Evolutionary conservation across 2,797 vertebrate species (phyloP).

Genomic region (Anomalospiza imberbis): DNA sequence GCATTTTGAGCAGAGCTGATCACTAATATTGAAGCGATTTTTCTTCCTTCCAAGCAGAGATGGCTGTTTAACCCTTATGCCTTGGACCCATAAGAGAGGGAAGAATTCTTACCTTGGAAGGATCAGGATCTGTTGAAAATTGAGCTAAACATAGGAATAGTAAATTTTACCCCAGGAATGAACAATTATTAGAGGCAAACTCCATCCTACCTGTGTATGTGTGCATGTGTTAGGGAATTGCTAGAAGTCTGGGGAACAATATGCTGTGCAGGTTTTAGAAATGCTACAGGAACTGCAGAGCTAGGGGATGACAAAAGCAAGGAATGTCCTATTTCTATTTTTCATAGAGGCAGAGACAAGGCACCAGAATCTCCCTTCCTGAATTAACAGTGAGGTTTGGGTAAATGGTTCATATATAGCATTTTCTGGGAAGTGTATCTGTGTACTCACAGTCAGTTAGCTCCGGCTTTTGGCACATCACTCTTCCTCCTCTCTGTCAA

Average conservation of each 20-base stretch:
- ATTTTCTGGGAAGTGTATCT: neutral
- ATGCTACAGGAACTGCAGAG: neutral
- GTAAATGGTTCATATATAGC: neutral
- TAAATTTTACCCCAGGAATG: neutral
- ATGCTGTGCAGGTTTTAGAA: neutral
- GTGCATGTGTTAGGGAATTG: neutral
- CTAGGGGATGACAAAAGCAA: neutral
- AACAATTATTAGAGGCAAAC: neutral
- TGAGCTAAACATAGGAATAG: neutral
- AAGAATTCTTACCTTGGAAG: neutral
- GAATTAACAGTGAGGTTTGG: neutral
- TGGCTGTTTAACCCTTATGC: neutral
- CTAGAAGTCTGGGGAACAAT: neutral
- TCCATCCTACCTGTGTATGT: neutral
- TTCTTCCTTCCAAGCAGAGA: neutral
- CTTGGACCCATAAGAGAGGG: neutral
- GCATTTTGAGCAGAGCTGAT: neutral
- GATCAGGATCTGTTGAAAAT: neutral
- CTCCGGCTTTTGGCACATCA: slow-evolving; percentile 13
- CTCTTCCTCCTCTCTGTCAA: slow-evolving; percentile 23
- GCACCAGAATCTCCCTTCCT: neutral
- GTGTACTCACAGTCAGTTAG: neutral
- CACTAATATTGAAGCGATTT: neutral
- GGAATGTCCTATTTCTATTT: neutral
- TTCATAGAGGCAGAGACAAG: neutral